Evolutionary conservation across 1,140 invertebrate species (phyloP), one percentile per base, ranked within the genome.

Genomic region (Drosophila mauritiana): DNA sequence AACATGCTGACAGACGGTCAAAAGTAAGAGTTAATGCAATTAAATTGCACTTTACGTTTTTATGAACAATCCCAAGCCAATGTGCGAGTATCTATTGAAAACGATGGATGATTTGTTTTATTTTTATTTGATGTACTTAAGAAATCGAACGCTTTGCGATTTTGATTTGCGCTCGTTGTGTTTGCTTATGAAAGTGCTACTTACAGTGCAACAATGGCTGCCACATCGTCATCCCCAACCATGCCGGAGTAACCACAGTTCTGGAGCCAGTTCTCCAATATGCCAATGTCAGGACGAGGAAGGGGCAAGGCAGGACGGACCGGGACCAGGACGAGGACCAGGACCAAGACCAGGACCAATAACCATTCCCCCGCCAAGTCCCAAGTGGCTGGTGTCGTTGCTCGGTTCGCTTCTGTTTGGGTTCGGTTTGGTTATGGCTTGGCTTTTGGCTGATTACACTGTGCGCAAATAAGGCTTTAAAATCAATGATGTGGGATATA

Each of bases 171-270:
- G 58, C 27, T 48, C 54, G 56, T 67, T 53, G 52, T 81, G 67
- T 81, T 80, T 81, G 54, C 78, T 77, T 57, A 73, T 73, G 73
- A 77, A 81, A 77, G 73, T 81, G 78, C 78, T 57, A 61, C 77
- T 74, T 62, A 57, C 69, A 22, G 43, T 12, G 46, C 55, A 37
- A 68, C 62, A 70, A 70, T 63, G 57, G 36, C 37, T 65, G 22
- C 62, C 62, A 27, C 37, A 37, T 53, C 65, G 52, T 12, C 13
- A 45, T 17, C n/a, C 63, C 37, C 22, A 12, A 34, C 54, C 65
- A 22, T 25, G 31, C 39, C n/a, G 15, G 39, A 43, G 31, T 45
- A 36, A 51, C 40, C 57, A 22, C 39, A 69, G 67, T 11, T 0
- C 8, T 27, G 31, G 31, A 36, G n/a, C 31, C 15, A 22, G 20